Percentiles rank a stretch among this genome's conserved stretches.
phyloP scores from a whole-genome alignment of 2,888 invertebrate genomes.

The Onchidella celtica region DNA sequence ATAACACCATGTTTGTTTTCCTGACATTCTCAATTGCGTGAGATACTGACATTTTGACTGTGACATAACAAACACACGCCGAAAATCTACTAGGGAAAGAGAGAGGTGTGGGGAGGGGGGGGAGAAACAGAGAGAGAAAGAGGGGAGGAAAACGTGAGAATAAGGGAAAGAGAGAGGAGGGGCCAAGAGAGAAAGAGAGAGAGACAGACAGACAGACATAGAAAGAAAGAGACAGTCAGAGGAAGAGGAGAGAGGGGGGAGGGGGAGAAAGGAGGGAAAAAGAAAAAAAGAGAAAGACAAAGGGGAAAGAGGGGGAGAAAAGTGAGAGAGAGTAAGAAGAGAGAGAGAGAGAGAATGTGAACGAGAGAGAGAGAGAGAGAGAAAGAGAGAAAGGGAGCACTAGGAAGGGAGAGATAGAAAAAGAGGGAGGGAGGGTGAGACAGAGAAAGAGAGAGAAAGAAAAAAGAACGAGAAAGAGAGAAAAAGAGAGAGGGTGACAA shows the following conservation, averaged over 20 bases:
- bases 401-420: slow-evolving; percentile 22
- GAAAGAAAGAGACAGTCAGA: too few relatives aligned
- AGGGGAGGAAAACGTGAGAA: too few relatives aligned
- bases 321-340: not conserved
- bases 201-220: too few relatives aligned
- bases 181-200: too few relatives aligned
- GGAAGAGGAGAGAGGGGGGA: not conserved
- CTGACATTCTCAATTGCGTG: too few relatives aligned
- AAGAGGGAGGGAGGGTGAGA: not conserved
- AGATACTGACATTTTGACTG: too few relatives aligned
- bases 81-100: too few relatives aligned
- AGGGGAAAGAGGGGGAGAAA: not conserved
- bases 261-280: not conserved
- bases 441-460: not conserved
- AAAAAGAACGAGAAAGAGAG: not conserved
- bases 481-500: not conserved
- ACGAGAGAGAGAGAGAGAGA: slow-evolving; percentile 40
- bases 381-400: slow-evolving; percentile 28
- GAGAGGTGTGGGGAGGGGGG: too few relatives aligned
- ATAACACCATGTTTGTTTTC: too few relatives aligned
- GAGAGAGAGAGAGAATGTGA: not conserved
- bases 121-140: too few relatives aligned
- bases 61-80: too few relatives aligned
- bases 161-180: too few relatives aligned
- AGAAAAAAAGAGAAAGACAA: not conserved